Base-by-base conservation (phyloP, 2,888 invertebrate species). In the Steromphala cineraria region DNA sequence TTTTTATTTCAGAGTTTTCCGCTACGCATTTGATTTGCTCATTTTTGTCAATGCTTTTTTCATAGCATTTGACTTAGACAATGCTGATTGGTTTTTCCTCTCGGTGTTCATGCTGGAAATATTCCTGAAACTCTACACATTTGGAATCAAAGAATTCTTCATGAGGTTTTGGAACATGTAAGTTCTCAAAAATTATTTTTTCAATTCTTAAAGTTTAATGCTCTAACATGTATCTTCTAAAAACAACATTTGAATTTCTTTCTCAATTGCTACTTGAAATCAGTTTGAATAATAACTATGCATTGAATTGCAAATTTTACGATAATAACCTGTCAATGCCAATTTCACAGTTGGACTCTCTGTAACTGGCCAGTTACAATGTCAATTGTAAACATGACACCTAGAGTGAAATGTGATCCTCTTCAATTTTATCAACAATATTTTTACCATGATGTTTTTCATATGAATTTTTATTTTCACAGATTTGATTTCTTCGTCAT, bases 401-500 rank as follows among this genome's bases (percentile, higher is more conserved):
- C 55, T 19, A 78, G 36, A 80, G 46, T 36, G 24, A 15, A 71
- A 0, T 13, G 7, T 78, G 19, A 36, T 46, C 1, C 46, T 46
- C 13, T 46, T 13, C 1, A 46, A 46, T 13, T 10, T 46, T 10
- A 13, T 10, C 10, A 10, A 46, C 7, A 46, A 46, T 13, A 10
- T 46, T 10, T 8, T 46, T 46, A 5, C 1, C 7, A 10, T 46
- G 46, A 5, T 46, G 36, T 46, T 46, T 46, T 46, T 46, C 46
- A 46, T 1, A 5, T 10, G 10, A 46, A 46, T 46, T n/a, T 80
- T 82, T 82, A 75, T 82, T 80, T 75, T 87, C 89, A n/a, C 85
- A 94, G 94, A 67, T 94, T 94, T 91, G 94, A 94, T 85, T 93
- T 94, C 80, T 79, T 94, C 15, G 93, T 94, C 2, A 94, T 94